Evolutionary conservation across 2,888 invertebrate species (phyloP).

Genomic region (Lasioglossum morio): DNA sequence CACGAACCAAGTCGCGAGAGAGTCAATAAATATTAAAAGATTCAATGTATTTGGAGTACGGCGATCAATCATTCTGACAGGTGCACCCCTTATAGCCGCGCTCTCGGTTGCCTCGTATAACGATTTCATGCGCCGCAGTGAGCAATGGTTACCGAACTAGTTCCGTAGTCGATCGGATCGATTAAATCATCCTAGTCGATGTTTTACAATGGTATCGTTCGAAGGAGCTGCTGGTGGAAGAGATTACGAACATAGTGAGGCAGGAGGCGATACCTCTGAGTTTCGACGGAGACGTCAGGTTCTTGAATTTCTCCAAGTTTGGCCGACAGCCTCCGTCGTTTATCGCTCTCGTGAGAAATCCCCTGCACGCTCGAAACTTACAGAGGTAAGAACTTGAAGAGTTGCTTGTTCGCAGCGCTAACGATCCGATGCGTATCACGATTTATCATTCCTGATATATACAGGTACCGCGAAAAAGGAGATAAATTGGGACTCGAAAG

Average conservation of each 20-base stretch:
- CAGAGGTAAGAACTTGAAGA: conserved; percentile 84
- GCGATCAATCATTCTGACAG: conserved; percentile 26
- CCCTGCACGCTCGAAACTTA: conserved; percentile 85
- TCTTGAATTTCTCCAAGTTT: conserved; percentile 87
- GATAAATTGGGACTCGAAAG: conserved; percentile 80
- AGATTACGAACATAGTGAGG: conserved; percentile 85
- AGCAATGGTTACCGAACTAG: background rate
- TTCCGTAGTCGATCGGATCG: conserved; percentile 15
- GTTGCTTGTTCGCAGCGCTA: background rate
- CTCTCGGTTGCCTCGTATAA: conserved; percentile 11
- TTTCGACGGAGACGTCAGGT: conserved; percentile 87
- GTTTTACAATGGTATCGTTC: conserved; percentile 47
- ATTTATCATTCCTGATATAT: background rate
- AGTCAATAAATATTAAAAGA: conserved; percentile 38
- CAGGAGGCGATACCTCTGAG: conserved; percentile 87
- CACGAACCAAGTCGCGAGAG: background rate
- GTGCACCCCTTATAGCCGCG: background rate
- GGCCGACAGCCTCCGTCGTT: conserved; percentile 87
- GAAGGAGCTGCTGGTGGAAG: conserved; percentile 86
- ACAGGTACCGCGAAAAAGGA: conserved; percentile 78
- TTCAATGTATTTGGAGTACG: conserved; percentile 10
- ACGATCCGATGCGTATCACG: background rate
- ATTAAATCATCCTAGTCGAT: background rate
- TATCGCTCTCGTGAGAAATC: conserved; percentile 87
- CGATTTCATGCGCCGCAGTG: background rate